Evolutionary conservation across 2,797 vertebrate genomes (phyloP).

Genomic region (Melopsittacus undulatus): DNA sequence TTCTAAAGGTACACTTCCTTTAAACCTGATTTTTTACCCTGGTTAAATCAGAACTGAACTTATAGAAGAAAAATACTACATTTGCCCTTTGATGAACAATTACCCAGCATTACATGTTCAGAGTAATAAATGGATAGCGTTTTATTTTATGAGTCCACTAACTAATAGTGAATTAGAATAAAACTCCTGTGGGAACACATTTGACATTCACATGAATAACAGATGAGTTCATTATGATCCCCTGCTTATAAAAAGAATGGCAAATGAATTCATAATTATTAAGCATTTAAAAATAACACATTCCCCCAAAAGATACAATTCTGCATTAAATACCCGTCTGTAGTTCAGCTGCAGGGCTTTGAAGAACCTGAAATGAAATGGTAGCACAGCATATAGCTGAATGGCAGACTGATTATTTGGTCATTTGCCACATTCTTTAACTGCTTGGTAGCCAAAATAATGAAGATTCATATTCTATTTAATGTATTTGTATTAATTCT

Average conservation of each 20-base stretch:
- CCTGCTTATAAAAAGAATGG: constrained; percentile 69
- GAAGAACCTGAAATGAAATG: constrained; percentile 53
- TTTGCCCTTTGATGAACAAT: constrained; percentile 56
- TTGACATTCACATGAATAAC: constrained; percentile 73
- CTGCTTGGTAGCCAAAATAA: neutral
- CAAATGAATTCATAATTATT: constrained; percentile 76
- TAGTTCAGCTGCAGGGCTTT: constrained; percentile 57
- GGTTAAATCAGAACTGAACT: constrained; percentile 45
- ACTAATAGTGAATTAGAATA: constrained; percentile 71
- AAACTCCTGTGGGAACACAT: constrained; percentile 62
- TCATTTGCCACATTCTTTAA: constrained; percentile 27
- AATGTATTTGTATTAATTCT: constrained; percentile 25
- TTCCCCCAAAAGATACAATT: constrained; percentile 60
- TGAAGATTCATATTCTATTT: neutral
- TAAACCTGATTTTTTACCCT: neutral
- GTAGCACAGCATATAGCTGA: constrained; percentile 19
- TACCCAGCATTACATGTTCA: constrained; percentile 47
- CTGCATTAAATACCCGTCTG: constrained; percentile 23
- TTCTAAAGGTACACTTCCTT: neutral
- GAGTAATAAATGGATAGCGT: constrained; percentile 55
- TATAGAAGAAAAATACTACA: constrained; percentile 30
- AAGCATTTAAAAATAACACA: constrained; percentile 71
- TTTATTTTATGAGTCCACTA: constrained; percentile 70
- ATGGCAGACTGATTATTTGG: neutral
- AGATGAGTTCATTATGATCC: constrained; percentile 73